Evolutionary conservation across 2,888 invertebrate genomes (phyloP), one percentile per base, ranked within the genome.

Genomic region (Muschampia plurimacula): DNA sequence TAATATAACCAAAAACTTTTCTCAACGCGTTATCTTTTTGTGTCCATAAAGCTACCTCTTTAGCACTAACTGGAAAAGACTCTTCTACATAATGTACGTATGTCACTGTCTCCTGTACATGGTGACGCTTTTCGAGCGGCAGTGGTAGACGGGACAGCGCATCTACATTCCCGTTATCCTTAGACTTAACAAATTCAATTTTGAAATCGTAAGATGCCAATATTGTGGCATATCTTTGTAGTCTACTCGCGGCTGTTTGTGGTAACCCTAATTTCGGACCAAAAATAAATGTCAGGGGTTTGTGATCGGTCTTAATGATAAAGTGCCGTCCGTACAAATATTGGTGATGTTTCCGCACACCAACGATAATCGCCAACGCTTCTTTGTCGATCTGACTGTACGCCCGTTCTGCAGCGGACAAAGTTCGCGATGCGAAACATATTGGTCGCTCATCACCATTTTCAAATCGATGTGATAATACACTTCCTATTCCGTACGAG

Each of bases 231-330:
- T 81, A 87, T 59, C 81, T 74, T 77, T 80, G 84, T 75, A 84
- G 77, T 55, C 81, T 76, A 63, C 81, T 80, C 9, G 86, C 81
- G 41, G 84, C 82, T 41, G 82, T 77, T n/a, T 68, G 76, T 64
- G 78, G 84, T 75, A 77, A 84, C 15, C 76, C 81, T 41, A 74
- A 74, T 78, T 79, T 82, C 1, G 68, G 70, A 5, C 80, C 79
- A 39, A 90, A 84, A 39, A 92, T 84, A 9, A 78, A 76, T 8
- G 79, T 77, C 5, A 92, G 75, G 1, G 91, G 89, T 72, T 87
- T 81, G 73, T 89, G 86, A 75, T 90, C 89, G 0, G 88, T 90
- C 13, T 82, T 28, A 9, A 89, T 73, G 1, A 75, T 81, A 64
- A 86, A 83, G 13, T 64, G 39, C 10, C 76, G 74, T 3, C 81